Percentiles rank a stretch among this genome's conserved stretches.
These are phyloP conservation scores for Bombus fervidus DNA, from an alignment of 1,140 invertebrate genomes.

Conservation along the genomic window DNA sequence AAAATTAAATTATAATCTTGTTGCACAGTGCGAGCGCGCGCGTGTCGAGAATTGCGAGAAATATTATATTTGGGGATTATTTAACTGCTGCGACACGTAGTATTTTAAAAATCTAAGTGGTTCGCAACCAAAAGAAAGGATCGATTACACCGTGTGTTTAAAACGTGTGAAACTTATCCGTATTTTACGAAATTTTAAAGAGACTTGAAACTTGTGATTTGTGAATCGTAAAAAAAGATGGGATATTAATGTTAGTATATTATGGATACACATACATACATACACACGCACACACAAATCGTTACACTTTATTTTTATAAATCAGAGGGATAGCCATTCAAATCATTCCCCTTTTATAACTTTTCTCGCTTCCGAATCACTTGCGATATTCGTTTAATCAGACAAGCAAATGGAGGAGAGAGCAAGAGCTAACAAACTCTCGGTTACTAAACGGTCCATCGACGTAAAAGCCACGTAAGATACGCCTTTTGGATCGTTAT, in stretches of 20 bases:
- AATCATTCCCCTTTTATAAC: neutral
- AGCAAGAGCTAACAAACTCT: neutral
- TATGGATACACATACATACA: rapidly evolving
- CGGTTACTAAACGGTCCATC: neutral
- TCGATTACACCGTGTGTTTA: too few relatives aligned
- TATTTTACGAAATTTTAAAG: neutral
- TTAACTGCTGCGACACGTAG: neutral
- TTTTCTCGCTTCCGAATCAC: neutral
- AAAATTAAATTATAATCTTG: neutral
- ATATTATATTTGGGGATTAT: neutral
- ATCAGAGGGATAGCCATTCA: neutral
- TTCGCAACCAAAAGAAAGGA: neutral
- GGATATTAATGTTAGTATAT: neutral
- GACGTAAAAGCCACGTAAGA: neutral
- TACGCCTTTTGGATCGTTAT: neutral
- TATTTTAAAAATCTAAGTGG: neutral
- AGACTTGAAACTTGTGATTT: neutral
- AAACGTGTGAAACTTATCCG: too few relatives aligned
- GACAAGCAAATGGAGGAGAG: neutral
- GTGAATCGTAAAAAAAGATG: neutral
- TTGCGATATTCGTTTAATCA: neutral
- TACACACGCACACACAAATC: neutral
- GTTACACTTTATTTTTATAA: neutral
- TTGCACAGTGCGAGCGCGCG: neutral
- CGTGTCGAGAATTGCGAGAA: neutral